Evolutionary conservation across 2,797 vertebrate genomes (phyloP).

Genomic region (Taeniopygia guttata): DNA sequence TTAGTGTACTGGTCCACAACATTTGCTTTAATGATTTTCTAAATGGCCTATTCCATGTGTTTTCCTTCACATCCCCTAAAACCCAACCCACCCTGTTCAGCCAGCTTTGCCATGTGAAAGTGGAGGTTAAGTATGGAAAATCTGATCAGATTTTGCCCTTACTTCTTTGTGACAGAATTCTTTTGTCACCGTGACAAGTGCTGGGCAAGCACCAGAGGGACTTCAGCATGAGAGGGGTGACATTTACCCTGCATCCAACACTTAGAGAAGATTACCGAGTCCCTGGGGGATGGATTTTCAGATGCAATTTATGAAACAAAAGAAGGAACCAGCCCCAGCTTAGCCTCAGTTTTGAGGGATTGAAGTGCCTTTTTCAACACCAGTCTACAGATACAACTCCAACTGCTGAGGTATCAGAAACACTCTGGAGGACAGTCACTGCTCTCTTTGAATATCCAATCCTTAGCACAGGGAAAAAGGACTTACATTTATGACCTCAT

Average conservation of each 20-base stretch:
- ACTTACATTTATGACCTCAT: background rate
- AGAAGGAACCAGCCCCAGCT: background rate
- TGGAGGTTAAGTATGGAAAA: background rate
- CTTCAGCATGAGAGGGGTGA: background rate
- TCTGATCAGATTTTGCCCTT: background rate
- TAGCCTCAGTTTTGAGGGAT: background rate
- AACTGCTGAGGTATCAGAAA: background rate
- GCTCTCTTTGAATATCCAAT: background rate
- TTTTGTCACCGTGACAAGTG: background rate
- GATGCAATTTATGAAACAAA: background rate
- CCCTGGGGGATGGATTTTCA: background rate
- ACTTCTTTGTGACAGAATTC: background rate
- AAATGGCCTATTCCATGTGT: background rate
- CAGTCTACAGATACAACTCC: background rate
- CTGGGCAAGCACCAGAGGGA: background rate
- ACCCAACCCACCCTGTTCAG: background rate
- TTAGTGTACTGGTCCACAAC: background rate
- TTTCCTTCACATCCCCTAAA: background rate
- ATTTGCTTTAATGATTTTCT: background rate
- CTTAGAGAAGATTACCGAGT: background rate
- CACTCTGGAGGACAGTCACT: slow-evolving; percentile 17
- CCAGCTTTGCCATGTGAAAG: background rate
- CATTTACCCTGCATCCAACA: background rate
- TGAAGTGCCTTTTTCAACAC: background rate
- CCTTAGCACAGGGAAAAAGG: background rate